Evolutionary conservation across 1,140 invertebrate genomes (phyloP).

Genomic region (Diuraphis noxia): DNA sequence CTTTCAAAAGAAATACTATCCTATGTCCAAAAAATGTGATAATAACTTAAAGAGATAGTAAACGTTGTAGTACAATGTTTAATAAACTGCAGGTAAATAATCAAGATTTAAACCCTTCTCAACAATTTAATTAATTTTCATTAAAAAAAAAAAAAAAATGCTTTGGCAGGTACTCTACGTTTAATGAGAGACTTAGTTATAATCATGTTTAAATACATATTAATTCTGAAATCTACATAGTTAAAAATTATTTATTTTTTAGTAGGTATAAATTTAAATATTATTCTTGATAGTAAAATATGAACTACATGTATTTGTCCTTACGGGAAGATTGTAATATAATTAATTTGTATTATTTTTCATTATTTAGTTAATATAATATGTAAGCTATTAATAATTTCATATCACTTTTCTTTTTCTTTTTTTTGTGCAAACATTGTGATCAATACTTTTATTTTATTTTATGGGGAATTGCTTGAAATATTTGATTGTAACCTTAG

Average conservation of each 20-base stretch:
- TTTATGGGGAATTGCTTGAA: too few relatives aligned
- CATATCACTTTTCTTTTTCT: too few relatives aligned
- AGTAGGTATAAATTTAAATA: neutral
- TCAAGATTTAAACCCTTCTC: neutral
- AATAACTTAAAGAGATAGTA: neutral
- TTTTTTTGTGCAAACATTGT: too few relatives aligned
- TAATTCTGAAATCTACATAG: neutral
- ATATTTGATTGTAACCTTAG: too few relatives aligned
- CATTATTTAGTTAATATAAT: too few relatives aligned
- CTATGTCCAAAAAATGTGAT: neutral
- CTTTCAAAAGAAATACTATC: neutral
- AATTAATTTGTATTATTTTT: neutral
- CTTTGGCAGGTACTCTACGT: neutral
- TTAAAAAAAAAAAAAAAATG: neutral
- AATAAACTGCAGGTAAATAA: neutral
- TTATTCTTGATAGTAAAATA: neutral
- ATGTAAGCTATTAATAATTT: too few relatives aligned
- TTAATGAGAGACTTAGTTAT: neutral
- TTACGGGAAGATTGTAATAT: neutral
- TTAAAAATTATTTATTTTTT: slow-evolving; percentile 1
- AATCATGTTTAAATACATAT: slow-evolving; percentile 1
- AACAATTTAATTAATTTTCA: neutral
- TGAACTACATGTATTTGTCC: neutral
- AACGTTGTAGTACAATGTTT: neutral
- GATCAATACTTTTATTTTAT: too few relatives aligned